Percentiles rank a stretch among this genome's conserved stretches.
These are phyloP conservation scores for Sterna hirundo DNA, from an alignment of 2,113 vertebrate species.

Conservation along the genomic window DNA sequence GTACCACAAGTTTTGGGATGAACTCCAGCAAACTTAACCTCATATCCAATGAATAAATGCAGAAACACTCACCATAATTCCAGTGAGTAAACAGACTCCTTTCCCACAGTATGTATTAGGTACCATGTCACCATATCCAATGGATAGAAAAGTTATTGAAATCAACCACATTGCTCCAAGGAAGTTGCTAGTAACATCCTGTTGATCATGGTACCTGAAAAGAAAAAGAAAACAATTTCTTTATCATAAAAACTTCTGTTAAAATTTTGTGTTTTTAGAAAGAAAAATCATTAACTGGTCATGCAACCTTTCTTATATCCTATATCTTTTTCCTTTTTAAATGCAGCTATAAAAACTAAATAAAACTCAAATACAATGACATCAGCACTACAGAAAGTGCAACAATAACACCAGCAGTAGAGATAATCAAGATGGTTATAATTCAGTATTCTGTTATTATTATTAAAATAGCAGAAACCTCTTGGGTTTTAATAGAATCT, in stretches of 20 bases:
- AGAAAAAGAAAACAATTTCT: constrained; percentile 33
- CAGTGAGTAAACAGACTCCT: constrained; percentile 97
- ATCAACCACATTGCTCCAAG: constrained; percentile 99
- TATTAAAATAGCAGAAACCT: not conserved
- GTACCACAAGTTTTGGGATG: not conserved
- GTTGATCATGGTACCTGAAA: constrained; percentile 94
- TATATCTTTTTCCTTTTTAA: not conserved
- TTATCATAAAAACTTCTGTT: not conserved
- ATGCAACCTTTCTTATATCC: not conserved
- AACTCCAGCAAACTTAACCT: not conserved
- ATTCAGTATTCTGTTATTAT: not conserved
- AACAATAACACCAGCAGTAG: not conserved
- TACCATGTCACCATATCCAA: constrained; percentile 99
- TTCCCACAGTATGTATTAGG: constrained; percentile 99
- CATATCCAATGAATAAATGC: not conserved
- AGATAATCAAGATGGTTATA: not conserved
- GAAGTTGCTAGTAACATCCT: constrained; percentile 98
- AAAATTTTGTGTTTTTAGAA: not conserved
- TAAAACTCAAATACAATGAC: not conserved
- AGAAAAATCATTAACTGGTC: not conserved
- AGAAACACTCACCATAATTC: constrained; percentile 92
- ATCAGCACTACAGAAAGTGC: not conserved
- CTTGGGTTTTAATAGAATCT: not conserved
- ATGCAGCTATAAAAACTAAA: not conserved
- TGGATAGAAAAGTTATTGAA: constrained; percentile 99